Evolutionary conservation across 2,113 vertebrate species (phyloP), one percentile per base, ranked within the genome.

Genomic region (Rhizomys pruinosus): DNA sequence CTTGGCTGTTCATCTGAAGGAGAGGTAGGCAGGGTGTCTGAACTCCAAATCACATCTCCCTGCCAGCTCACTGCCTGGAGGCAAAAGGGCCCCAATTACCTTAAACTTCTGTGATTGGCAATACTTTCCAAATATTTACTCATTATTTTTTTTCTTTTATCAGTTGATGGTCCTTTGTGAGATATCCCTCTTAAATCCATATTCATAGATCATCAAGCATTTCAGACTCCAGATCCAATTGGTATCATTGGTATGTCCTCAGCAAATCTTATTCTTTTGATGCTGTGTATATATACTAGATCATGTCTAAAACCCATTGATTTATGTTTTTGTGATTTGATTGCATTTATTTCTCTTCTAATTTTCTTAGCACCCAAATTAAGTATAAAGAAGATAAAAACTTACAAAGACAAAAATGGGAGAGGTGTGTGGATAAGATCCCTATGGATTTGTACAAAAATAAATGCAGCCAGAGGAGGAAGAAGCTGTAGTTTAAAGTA

Each of bases 131-230:
- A 91, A 84, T 84, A 89, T 64, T 92, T 88, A 59, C 42, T 91
- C 64, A 86, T 89, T 89, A 92, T 74, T 82, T 66, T 89, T 13
- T 34, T 95, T 32, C 90, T 95, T 39, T 89, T 94, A 77, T 69
- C 73, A 82, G 71, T 52, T 79, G 57, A 86, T 66, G 82, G 64
- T 20, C 7, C 94, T 39, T 78, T 93, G 92, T 76, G 74, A 88
- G 69, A 69, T 25, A 39, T 1, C 11, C 57, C 16, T 86, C 8
- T 92, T 1, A 42, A 91, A 90, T 86, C 64, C n/a, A 71, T 92
- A 88, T 89, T 82, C 34, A 59, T 11, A 89, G 39, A 82, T 11
- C 20, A 3, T n/a, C 9, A 86, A 74, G 20, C 4, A 37, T 93
- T 90, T 94, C 11, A 20, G 59, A 92, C 47, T 0, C 27, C 32